Evolutionary conservation across 2,888 invertebrate genomes (phyloP).

Genomic region (Ectropis crepuscularia): DNA sequence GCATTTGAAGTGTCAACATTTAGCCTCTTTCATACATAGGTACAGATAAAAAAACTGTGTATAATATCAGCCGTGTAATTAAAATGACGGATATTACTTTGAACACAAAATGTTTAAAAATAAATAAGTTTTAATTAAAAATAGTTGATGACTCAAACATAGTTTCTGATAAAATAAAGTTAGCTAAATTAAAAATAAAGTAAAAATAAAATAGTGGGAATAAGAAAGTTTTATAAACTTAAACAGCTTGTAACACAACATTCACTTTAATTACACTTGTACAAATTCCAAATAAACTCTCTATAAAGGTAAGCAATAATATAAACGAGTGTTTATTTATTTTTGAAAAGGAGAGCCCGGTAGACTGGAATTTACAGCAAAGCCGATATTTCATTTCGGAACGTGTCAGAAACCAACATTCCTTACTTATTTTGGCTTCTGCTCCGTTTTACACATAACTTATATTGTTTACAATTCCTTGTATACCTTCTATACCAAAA

Average conservation of each 20-base stretch:
- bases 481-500: too few relatives aligned
- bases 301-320: too few relatives aligned
- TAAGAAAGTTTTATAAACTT: neutral
- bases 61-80: too few relatives aligned
- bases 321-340: neutral
- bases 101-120: too few relatives aligned
- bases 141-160: too few relatives aligned
- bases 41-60: too few relatives aligned
- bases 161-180: too few relatives aligned
- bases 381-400: constrained; percentile 30
- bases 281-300: neutral
- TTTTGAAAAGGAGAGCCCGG: neutral
- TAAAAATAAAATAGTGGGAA: neutral
- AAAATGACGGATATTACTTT: too few relatives aligned
- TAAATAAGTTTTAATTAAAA: too few relatives aligned
- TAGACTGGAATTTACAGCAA: constrained; percentile 10
- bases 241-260: constrained; percentile 1
- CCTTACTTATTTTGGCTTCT: constrained; percentile 13
- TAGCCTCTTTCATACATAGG: too few relatives aligned
- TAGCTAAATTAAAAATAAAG: too few relatives aligned
- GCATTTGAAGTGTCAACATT: constrained; percentile 15
- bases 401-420: constrained; percentile 29
- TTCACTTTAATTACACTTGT: constrained; percentile 6
- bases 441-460: constrained; percentile 1
- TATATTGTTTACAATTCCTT: constrained; percentile 13